Base-by-base conservation (phyloP, 2,888 invertebrate genomes). In the Caenorhabditis sulstoni region DNA sequence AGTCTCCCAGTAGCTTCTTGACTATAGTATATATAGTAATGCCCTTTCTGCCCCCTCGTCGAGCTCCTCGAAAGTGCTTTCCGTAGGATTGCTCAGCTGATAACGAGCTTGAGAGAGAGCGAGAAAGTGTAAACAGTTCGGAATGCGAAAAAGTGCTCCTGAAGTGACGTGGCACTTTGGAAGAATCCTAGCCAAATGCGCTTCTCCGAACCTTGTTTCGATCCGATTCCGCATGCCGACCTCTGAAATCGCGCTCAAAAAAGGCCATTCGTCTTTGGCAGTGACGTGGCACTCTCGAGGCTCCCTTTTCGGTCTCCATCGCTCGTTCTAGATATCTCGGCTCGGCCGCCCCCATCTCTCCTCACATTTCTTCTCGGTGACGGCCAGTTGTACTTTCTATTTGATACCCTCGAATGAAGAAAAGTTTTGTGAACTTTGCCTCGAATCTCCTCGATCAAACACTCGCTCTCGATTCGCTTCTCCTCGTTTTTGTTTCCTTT, bases 361-460 rank as follows among this genome's bases (percentile, higher is more conserved):
- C 16, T 23, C 12, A 8, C 0, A 7, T 14, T 58, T 18, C 49
- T 23, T 35, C 12, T 11, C 37, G 47, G n/a, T 64, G 61, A n/a
- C 37, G 23, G 35, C 44, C 57, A 65, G 37, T 68, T 59, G 70
- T 61, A 50, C 70, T 70, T 70, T 70, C 68, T 58, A 58, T 67
- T 67, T 58, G 67, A 67, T 55, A 58, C 67, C 29, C 23, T 52
- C 41, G 37, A 44, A n/a, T n/a, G n/a, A n/a, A n/a, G n/a, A n/a
- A n/a, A 16, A 55, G 44, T 23, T 65, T 65, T 44, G 29, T 59
- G n/a, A 35, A 41, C 50, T 50, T 39, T 37, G 37, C 35, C 11
- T 45, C 50, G 35, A 44, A 65, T 55, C 35, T 44, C 49, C 44
- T 45, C 53, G 62, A 71, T 62, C 55, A 62, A 62, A 71, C 45